phyloP scores from a whole-genome alignment of 1,140 invertebrate species.

The Gerris buenoi region DNA sequence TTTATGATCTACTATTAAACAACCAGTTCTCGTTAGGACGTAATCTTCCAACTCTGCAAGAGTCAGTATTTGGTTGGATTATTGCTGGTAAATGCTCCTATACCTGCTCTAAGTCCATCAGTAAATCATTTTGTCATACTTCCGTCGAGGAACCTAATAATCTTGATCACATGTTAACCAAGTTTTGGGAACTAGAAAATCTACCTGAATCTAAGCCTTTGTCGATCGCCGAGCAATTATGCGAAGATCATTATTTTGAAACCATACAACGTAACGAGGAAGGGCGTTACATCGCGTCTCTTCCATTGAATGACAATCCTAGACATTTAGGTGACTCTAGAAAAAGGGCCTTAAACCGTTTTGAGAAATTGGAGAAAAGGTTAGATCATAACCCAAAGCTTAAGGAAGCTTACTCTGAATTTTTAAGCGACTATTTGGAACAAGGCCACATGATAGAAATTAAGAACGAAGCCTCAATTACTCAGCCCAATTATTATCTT shows the following conservation, averaged over 20 bases:
- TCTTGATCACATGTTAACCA: not conserved
- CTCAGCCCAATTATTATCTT: not conserved
- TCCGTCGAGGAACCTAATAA: not conserved
- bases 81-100: not conserved
- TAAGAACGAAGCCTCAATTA: not conserved
- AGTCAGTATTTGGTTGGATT: not conserved
- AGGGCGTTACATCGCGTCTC: not conserved
- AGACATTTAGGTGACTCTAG: not conserved
- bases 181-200: not conserved
- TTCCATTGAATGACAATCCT: not conserved
- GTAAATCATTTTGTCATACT: not conserved
- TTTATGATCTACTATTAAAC: not conserved
- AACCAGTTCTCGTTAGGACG: not conserved
- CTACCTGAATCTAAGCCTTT: not conserved
- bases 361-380: not conserved
- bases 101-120: not conserved
- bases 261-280: not conserved
- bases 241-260: not conserved
- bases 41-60: not conserved
- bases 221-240: not conserved
- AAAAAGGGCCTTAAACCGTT: not conserved
- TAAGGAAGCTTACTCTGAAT: not conserved
- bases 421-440: not conserved
- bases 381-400: not conserved
- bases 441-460: not conserved